Conservation (phyloP, 2,113 vertebrate genomes). For the Cinclus cinclus region DNA sequence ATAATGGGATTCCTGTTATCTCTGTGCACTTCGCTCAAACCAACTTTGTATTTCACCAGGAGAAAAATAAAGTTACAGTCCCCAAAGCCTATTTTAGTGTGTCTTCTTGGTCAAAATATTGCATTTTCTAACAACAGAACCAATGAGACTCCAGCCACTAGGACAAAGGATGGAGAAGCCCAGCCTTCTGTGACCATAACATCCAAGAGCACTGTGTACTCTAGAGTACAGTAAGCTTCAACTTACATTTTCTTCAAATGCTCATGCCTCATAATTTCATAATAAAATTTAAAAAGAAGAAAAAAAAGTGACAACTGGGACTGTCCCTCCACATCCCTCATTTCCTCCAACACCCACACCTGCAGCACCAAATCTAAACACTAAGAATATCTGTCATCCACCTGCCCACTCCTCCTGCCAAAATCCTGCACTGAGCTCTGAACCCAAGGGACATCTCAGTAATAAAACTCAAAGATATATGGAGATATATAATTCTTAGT, state of each 20-base stretch:
- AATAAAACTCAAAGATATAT: background rate
- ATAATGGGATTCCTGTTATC: background rate
- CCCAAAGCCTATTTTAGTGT: background rate
- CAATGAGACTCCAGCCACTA: background rate
- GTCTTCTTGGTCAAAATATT: background rate
- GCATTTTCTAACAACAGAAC: background rate
- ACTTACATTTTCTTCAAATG: background rate
- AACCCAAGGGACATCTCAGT: background rate
- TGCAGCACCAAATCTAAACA: background rate
- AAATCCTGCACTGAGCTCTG: background rate
- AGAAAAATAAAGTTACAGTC: background rate
- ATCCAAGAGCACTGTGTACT: background rate
- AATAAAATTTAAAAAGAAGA: background rate
- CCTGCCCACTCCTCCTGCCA: background rate
- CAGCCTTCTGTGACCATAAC: background rate
- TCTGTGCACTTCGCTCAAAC: background rate
- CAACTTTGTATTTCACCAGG: background rate
- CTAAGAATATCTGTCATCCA: background rate
- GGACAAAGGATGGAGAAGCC: background rate
- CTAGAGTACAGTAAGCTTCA: background rate
- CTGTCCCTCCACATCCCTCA: fast-evolving
- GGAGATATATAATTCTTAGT: background rate
- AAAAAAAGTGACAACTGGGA: background rate
- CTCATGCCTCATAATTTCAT: background rate
- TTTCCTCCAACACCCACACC: background rate